Percentiles rank a stretch among this genome's conserved stretches.
phyloP scores from a whole-genome alignment of 2,888 invertebrate genomes.

The Microplitis manilae region DNA sequence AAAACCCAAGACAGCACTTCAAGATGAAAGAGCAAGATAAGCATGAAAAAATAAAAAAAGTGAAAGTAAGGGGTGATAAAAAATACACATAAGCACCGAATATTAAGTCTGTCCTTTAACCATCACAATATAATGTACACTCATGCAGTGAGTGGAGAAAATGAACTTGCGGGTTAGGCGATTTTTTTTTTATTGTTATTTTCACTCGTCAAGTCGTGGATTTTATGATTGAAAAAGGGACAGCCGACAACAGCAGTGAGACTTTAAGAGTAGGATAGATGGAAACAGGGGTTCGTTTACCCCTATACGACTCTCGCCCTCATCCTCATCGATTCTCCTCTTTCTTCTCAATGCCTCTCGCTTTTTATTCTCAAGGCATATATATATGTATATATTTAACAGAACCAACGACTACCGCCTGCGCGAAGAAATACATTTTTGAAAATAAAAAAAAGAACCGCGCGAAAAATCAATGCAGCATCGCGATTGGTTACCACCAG shows the following conservation, averaged over 20 bases:
- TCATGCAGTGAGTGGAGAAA: conserved; percentile 17
- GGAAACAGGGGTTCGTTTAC: conserved; percentile 63
- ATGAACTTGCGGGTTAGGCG: conserved; percentile 18
- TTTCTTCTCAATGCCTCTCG: conserved; percentile 42
- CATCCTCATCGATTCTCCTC: conserved; percentile 55
- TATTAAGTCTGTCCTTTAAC: conserved; percentile 1
- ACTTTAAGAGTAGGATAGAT: conserved; percentile 52
- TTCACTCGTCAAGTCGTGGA: conserved; percentile 34
- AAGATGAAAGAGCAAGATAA: conserved; percentile 28
- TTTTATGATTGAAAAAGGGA: conserved; percentile 62
- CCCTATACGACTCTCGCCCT: conserved; percentile 42
- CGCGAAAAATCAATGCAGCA: conserved; percentile 67
- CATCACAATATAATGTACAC: background rate
- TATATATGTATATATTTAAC: background rate
- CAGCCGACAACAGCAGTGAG: conserved; percentile 57
- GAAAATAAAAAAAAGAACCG: conserved; percentile 53
- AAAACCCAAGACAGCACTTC: conserved; percentile 36
- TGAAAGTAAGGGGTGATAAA: conserved; percentile 4
- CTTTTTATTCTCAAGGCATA: conserved; percentile 13
- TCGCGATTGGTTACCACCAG: conserved; percentile 59
- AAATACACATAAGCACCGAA: background rate
- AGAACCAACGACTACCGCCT: conserved; percentile 33
- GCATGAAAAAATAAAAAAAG: conserved; percentile 42
- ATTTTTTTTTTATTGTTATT: conserved; percentile 24
- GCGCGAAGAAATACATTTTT: conserved; percentile 68